Base-by-base conservation (phyloP, 2,888 invertebrate genomes). In the Scaptodrosophila latifasciaeformis region DNA sequence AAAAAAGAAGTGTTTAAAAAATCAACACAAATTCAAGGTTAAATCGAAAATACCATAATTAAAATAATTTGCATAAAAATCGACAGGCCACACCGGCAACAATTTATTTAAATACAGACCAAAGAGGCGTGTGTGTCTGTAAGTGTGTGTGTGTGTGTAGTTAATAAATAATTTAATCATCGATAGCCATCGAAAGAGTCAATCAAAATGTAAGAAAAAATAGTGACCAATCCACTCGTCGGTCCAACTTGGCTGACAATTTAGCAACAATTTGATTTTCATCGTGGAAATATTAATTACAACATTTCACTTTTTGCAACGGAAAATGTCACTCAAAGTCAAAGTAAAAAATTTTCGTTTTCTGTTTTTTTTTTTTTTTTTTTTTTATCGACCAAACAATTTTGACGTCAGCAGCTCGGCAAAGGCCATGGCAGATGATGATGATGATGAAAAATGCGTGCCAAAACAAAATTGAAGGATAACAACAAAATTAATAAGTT, bases 271-370 rank as follows among this genome's bases (percentile, higher is more conserved):
- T 60, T 68, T 57, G 35, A 53, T 34, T 68, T 65, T 59, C 61
- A 62, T 49, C 60, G 54, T 55, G 52, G 45, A 44, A 53, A 55
- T 54, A 59, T 62, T 70, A 70, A 75, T 64, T 76, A 58, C 72
- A 68, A 78, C 79, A 78, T 74, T 74, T 78, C 79, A 74, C 74
- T 74, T 72, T 70, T 74, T 47, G 34, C 79, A 78, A 54, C 74
- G 76, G 69, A 74, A 74, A 74, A 58, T 74, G 74, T 74, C 74
- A 79, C 72, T 74, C 79, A 74, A 71, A 68, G 64, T 69, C 66
- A 61, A 40, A 35, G 42, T 29, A 67, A n/a, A n/a, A 59, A 62
- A 74, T 61, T 50, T 61, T 61, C 50, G 58, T 56, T 49, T 29
- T 48, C 15, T 62, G 44, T 30, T n/a, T n/a, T 60, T 49, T 60